Conservation (phyloP, 53 echinoderm and acorn worm genomes). For the Crossaster papposus region DNA sequence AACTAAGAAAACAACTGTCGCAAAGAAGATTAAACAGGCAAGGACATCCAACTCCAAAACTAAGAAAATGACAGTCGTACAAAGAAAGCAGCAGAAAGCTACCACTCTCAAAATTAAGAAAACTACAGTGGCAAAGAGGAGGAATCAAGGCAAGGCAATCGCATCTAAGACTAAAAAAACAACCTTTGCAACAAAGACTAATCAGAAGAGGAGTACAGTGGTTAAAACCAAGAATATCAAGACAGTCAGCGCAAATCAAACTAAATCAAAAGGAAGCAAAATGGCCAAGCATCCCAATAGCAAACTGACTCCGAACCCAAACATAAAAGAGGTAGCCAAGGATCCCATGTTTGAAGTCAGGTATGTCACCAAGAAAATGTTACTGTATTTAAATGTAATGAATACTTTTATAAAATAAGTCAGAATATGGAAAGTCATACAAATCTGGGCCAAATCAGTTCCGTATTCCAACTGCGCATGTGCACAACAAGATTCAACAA, state of each 20-base stretch:
- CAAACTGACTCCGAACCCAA: slow-evolving; percentile 70
- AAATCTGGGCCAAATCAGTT: no score
- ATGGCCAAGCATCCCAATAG: slow-evolving; percentile 73
- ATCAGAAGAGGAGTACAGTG: neutral
- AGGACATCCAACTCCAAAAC: slow-evolving; percentile 6
- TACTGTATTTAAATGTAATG: no score
- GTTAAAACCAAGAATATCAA: no score
- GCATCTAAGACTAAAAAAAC: slow-evolving; percentile 34
- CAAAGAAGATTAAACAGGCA: slow-evolving; percentile 9
- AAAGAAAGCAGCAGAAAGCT: neutral
- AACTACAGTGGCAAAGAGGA: neutral
- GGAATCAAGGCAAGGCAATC: neutral
- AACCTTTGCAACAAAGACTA: neutral
- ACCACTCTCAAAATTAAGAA: slow-evolving; percentile 28
- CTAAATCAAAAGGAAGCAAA: no score
- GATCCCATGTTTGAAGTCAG: slow-evolving; percentile 90
- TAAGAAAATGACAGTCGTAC: slow-evolving; percentile 32
- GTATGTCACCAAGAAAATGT: no score
- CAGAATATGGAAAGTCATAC: no score
- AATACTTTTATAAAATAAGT: no score
- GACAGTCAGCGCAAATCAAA: neutral
- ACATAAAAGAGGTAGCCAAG: slow-evolving; percentile 74
- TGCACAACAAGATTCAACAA: no score
- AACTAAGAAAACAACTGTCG: neutral
- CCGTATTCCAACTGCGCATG: no score